These are phyloP conservation scores for Gonioctena quinquepunctata DNA, from an alignment of 1,140 invertebrate species.

Conservation along the genomic window DNA sequence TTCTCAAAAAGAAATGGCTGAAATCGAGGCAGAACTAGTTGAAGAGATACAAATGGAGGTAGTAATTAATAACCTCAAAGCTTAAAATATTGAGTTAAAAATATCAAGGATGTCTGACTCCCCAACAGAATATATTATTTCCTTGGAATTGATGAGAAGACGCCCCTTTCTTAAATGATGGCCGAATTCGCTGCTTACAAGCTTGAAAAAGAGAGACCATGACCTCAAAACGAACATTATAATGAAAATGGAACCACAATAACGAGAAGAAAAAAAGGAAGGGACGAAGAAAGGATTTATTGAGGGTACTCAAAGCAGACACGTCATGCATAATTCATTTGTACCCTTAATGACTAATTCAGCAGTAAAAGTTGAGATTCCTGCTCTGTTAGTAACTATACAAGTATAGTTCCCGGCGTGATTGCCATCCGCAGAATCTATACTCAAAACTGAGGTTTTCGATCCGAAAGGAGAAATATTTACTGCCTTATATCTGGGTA, in stretches of 20 bases:
- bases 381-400: conserved; percentile 71
- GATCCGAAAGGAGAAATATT: conserved; percentile 63
- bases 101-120: too few relatives aligned
- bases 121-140: too few relatives aligned
- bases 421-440: conserved; percentile 74
- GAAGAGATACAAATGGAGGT: too few relatives aligned
- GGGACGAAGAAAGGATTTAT: conserved; percentile 5
- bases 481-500: conserved; percentile 28
- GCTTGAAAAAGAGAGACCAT: too few relatives aligned
- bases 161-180: too few relatives aligned
- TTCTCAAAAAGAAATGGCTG: conserved; percentile 68
- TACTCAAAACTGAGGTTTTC: conserved; percentile 73
- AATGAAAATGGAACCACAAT: too few relatives aligned
- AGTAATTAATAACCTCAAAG: too few relatives aligned
- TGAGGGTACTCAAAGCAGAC: conserved; percentile 25
- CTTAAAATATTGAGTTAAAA: too few relatives aligned
- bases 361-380: conserved; percentile 67
- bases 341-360: conserved; percentile 75
- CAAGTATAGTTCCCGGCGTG: conserved; percentile 76
- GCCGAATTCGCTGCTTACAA: too few relatives aligned
- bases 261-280: not conserved
- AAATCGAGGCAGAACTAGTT: conserved; percentile 62
- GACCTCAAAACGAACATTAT: too few relatives aligned
- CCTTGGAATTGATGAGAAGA: too few relatives aligned
- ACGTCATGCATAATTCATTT: conserved; percentile 14